Evolutionary conservation across 2,113 vertebrate species (phyloP).

Genomic region (Mastomys coucha): DNA sequence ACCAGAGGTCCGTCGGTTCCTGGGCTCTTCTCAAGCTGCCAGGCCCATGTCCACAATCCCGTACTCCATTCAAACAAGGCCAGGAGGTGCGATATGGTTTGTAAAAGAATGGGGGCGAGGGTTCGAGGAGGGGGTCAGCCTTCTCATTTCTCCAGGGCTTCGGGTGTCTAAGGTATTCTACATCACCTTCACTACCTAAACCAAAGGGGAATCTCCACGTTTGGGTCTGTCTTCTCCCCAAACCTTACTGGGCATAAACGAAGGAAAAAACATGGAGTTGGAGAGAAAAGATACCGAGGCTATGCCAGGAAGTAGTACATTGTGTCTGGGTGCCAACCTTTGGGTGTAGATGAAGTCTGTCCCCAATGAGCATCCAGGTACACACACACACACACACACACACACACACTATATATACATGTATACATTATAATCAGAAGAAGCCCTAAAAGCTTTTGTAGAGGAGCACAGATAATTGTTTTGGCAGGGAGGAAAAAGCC

Average conservation of each 20-base stretch:
- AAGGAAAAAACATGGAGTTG: too few relatives aligned
- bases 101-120: not conserved
- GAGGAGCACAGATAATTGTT: not conserved
- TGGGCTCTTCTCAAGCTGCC: rapidly evolving
- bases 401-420: not conserved
- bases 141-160: not conserved
- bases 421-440: not conserved
- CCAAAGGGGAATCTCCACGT: not conserved
- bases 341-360: not conserved
- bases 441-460: not conserved
- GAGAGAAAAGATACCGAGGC: not conserved
- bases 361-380: slow-evolving; percentile 7
- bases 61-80: not conserved
- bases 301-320: not conserved
- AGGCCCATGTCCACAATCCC: not conserved
- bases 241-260: not conserved
- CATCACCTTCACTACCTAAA: not conserved
- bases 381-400: too few relatives aligned
- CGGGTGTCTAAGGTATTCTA: not conserved
- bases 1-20: rapidly evolving
- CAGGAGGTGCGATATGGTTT: not conserved
- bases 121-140: not conserved
- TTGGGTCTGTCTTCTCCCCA: not conserved
- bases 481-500: not conserved
- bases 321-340: not conserved